A percentile compares a stretch with the other conserved stretches of the same genome.
These are phyloP conservation scores for Gasterosteus aculeatus DNA, from an alignment of 2,113 vertebrate genomes.

Conservation along the genomic window DNA sequence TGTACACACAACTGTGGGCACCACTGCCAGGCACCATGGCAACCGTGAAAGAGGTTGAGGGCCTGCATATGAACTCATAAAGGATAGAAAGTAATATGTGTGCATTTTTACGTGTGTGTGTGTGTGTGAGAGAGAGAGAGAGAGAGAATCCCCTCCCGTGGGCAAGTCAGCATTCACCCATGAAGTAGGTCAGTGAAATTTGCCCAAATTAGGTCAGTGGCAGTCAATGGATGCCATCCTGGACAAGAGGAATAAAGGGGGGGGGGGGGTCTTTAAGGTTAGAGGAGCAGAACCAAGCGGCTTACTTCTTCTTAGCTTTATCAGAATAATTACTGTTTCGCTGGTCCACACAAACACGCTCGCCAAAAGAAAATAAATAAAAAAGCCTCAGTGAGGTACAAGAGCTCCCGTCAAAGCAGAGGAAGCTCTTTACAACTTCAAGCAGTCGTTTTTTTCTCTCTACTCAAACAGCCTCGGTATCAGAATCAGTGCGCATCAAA, in stretches of 20 bases:
- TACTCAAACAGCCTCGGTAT: slow-evolving; percentile 53
- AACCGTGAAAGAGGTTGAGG: slow-evolving; percentile 33
- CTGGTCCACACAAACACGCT: slow-evolving; percentile 24
- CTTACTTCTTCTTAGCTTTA: slow-evolving; percentile 58
- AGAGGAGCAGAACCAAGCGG: slow-evolving; percentile 60
- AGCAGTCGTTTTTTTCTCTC: slow-evolving; percentile 46
- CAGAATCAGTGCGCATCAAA: slow-evolving; percentile 54
- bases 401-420: slow-evolving; percentile 33
- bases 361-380: not conserved
- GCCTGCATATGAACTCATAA: slow-evolving; percentile 44
- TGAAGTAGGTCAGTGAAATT: slow-evolving; percentile 84
- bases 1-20: slow-evolving; percentile 21
- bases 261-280: slow-evolving; percentile 43
- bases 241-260: slow-evolving; percentile 45
- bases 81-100: slow-evolving; percentile 32
- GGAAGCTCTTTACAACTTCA: slow-evolving; percentile 44
- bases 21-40: slow-evolving; percentile 24
- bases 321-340: slow-evolving; percentile 63
- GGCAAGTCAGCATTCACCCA: slow-evolving; percentile 76
- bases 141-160: slow-evolving; percentile 66
- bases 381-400: slow-evolving; percentile 17
- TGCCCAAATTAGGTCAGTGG: slow-evolving; percentile 81
- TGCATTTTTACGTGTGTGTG: not conserved
- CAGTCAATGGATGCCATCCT: slow-evolving; percentile 74
- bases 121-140: slow-evolving; percentile 19